Evolutionary conservation across 2,797 vertebrate genomes (phyloP).

Genomic region (Acridotheres tristis): DNA sequence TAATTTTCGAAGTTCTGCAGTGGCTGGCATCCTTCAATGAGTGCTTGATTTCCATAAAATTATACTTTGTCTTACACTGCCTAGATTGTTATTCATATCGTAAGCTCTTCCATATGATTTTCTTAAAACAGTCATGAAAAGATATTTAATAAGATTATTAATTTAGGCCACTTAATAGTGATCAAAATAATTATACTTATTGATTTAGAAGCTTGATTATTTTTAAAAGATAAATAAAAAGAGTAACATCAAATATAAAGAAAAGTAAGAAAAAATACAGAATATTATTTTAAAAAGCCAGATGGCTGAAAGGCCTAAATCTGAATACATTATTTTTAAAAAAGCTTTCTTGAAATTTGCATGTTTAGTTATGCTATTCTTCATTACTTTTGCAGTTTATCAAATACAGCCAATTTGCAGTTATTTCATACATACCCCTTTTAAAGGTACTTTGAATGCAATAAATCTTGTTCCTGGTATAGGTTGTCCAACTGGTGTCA

Average conservation of each 20-base stretch:
- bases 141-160: background rate
- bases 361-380: background rate
- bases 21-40: background rate
- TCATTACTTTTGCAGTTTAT: background rate
- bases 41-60: background rate
- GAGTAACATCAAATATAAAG: background rate
- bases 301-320: background rate
- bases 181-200: background rate
- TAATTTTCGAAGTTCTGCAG: background rate
- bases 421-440: conserved; percentile 77
- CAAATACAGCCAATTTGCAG: background rate
- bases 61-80: background rate
- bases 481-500: conserved; percentile 80
- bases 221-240: background rate
- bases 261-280: background rate
- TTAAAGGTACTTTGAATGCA: conserved; percentile 90
- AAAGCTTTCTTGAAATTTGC: background rate
- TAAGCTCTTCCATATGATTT: background rate
- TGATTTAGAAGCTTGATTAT: background rate
- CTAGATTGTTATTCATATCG: background rate
- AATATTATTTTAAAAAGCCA: background rate
- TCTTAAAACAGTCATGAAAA: background rate
- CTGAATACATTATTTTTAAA: background rate
- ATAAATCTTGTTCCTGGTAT: conserved; percentile 86
- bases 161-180: background rate